Percentiles rank a stretch among this genome's conserved stretches.
Evolutionary conservation across 2,113 vertebrate genomes (phyloP).

Genomic region (Tachycineta bicolor): DNA sequence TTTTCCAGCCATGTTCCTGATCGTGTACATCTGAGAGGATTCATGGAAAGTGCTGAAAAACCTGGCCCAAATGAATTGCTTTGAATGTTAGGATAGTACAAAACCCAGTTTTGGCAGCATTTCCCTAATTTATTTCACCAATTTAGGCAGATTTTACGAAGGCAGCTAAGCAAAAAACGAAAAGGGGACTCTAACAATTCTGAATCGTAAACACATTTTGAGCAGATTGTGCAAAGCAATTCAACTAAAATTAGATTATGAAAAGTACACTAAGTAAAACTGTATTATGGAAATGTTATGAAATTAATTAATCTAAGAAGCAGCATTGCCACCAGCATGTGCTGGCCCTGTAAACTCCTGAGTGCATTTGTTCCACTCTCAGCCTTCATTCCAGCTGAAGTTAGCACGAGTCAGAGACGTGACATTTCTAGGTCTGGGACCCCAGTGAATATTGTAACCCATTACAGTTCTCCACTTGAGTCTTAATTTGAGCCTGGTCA

Average conservation of each 20-base stretch:
- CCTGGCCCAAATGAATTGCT: neutral
- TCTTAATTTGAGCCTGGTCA: constrained; percentile 17
- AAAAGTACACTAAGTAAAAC: constrained; percentile 59
- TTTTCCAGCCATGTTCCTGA: neutral
- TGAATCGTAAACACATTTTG: constrained; percentile 66
- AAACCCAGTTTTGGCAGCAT: neutral
- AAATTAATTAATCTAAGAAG: constrained; percentile 67
- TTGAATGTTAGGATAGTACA: neutral
- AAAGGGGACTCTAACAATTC: constrained; percentile 61
- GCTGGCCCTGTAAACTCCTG: constrained; percentile 14
- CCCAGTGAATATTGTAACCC: neutral
- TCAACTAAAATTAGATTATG: constrained; percentile 72
- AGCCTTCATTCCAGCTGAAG: neutral
- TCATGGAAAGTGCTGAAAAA: neutral
- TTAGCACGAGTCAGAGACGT: neutral
- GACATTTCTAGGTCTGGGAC: constrained; percentile 22
- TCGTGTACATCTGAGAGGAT: neutral
- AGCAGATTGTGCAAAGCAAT: constrained; percentile 70
- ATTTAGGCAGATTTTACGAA: constrained; percentile 50
- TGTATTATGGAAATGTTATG: constrained; percentile 58
- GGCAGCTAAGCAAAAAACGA: constrained; percentile 3
- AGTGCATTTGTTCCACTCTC: neutral
- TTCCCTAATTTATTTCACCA: constrained; percentile 37
- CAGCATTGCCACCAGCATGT: constrained; percentile 5
- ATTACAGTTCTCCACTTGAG: neutral